Evolutionary conservation across 2,888 invertebrate genomes (phyloP), one percentile per base, ranked within the genome.

Genomic region (Odontocerum albicorne): DNA sequence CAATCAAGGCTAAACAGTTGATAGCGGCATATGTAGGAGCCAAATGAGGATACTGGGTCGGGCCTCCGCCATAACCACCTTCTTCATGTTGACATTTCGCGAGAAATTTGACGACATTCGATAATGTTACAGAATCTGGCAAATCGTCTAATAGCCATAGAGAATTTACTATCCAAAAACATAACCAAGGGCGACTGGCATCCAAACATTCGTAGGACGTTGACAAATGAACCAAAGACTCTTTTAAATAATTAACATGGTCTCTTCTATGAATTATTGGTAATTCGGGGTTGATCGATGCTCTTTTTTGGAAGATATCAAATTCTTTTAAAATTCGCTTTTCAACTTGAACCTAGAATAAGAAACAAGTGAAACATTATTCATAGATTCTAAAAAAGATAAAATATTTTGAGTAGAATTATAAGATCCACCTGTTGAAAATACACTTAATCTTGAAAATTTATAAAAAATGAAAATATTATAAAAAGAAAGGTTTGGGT

Each of bases 11-110:
- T 4, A 99, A 76, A 19, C 95, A 88, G 79, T 93, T 95, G 0
- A 99, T 87, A 58, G 98, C 96, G 40, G 97, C 98, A 76, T 97
- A 99, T 1, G 98, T 99, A 2, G 98, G 88, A 1, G 99, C 99
- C 55, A 99, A 79, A 74, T 99, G 99, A 15, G 97, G 82, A 65
- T 83, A 77, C 71, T 99, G 98, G 1, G 88, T 86, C 1, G 97
- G 98, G 0, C 98, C 98, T 49, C 99, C 99, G 54, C 88, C 89
- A 78, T 94, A 96, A 1, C 96, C 96, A 32, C 96, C 96, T 40
- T 83, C 78, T 8, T 83, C 79, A 69, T 85, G 82, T 68, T 93
- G 92, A 68, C 92, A 93, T 66, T 83, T 67, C 21, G 71, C 65
- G 10, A 78, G 63, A 54, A 77, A 77, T 35, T 71, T 64, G 2